phyloP scores from a whole-genome alignment of 2,797 vertebrate genomes.

The Ceryle rudis region DNA sequence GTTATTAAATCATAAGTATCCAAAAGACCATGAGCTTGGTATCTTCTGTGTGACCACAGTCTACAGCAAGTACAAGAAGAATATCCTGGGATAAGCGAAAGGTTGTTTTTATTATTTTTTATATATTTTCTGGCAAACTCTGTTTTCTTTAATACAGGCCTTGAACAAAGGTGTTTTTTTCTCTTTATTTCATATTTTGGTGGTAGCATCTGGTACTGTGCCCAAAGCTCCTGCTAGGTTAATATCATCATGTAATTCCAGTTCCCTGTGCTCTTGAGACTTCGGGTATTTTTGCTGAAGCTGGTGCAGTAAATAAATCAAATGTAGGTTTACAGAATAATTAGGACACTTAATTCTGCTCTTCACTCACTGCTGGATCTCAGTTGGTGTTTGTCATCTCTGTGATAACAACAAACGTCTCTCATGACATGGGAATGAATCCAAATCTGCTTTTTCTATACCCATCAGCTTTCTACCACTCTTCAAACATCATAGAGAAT shows the following conservation, averaged over 20 bases:
- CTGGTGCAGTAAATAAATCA: background rate
- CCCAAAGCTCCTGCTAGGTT: background rate
- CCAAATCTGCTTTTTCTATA: background rate
- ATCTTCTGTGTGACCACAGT: background rate
- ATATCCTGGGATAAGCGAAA: background rate
- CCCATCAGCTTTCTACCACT: background rate
- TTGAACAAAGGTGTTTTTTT: background rate
- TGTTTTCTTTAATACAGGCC: too few species aligned
- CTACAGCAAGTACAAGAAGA: background rate
- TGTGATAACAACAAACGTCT: background rate
- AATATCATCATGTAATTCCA: background rate
- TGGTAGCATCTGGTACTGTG: background rate
- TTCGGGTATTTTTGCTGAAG: background rate
- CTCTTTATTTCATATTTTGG: background rate
- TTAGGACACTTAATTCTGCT: background rate
- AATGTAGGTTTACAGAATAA: too few species aligned
- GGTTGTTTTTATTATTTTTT: background rate
- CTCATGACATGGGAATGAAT: background rate
- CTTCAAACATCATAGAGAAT: background rate
- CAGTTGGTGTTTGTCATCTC: background rate
- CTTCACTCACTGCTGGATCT: background rate
- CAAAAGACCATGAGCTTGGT: background rate
- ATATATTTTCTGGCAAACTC: too few species aligned
- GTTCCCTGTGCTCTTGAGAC: background rate
- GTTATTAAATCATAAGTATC: background rate